Percentiles rank a stretch among this genome's conserved stretches.
phyloP scores from a whole-genome alignment of 2,888 invertebrate genomes.

The Caenorhabditis drosophilae region DNA sequence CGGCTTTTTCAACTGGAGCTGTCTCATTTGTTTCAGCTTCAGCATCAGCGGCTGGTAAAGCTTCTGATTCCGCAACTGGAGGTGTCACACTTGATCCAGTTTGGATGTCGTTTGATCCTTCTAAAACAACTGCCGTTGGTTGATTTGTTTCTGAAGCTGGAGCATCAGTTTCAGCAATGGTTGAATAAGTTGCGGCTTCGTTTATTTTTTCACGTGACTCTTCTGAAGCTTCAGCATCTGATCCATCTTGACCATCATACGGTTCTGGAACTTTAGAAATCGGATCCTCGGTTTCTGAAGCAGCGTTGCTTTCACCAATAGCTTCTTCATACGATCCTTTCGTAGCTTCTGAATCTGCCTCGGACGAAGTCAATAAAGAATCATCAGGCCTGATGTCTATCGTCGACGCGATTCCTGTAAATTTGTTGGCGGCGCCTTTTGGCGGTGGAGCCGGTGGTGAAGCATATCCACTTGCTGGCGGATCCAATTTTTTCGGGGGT shows the following conservation, averaged over 20 bases:
- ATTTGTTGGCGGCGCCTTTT: too few species aligned
- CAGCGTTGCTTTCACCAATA: conserved; percentile 5
- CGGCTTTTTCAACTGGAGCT: too few species aligned
- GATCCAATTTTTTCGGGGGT: conserved; percentile 17
- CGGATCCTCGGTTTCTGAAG: conserved; percentile 4
- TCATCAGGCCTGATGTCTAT: too few species aligned
- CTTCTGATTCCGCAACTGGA: conserved; percentile 2
- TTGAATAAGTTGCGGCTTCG: conserved; percentile 6
- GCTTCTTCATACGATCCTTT: too few species aligned
- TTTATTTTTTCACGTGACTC: too few species aligned
- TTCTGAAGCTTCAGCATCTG: too few species aligned
- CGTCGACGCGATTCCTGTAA: too few species aligned
- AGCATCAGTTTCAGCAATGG: conserved; percentile 9
- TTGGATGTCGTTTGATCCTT: conserved; percentile 8
- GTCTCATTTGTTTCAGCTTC: conserved; percentile 3
- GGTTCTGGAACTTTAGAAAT: conserved; percentile 2
- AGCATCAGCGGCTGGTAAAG: conserved; percentile 1
- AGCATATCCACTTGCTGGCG: conserved; percentile 34
- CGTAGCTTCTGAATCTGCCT: too few species aligned
- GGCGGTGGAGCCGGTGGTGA: conserved; percentile 2
- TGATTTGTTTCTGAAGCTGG: conserved; percentile 14
- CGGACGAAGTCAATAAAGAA: too few species aligned
- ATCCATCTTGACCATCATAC: too few species aligned
- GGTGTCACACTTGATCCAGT: conserved; percentile 3
- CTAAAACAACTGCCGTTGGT: conserved; percentile 7